A percentile compares a stretch with the other conserved stretches of the same genome.
Evolutionary conservation across 2,113 vertebrate genomes (phyloP).

Genomic region (Promerops cafer): DNA sequence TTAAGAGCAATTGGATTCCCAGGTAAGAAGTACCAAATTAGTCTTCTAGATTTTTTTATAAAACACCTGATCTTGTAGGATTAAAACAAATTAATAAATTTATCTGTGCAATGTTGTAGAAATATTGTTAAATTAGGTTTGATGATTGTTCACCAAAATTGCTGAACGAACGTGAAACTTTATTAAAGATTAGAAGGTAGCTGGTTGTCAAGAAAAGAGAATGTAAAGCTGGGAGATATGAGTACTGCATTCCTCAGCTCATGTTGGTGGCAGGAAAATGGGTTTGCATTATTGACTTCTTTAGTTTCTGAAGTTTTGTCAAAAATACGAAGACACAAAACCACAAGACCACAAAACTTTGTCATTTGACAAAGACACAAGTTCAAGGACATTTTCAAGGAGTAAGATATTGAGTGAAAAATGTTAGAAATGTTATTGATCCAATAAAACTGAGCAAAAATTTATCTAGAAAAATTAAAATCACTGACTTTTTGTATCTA

Average conservation of each 20-base stretch:
- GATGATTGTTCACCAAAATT: background rate
- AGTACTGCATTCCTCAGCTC: background rate
- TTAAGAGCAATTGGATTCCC: background rate
- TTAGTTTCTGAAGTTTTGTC: too few species aligned
- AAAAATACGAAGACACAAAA: too few species aligned
- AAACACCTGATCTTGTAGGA: background rate
- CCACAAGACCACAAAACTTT: too few species aligned
- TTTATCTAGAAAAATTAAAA: background rate
- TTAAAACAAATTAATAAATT: background rate
- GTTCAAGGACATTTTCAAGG: background rate
- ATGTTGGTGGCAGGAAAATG: background rate
- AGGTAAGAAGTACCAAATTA: background rate
- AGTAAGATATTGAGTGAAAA: background rate
- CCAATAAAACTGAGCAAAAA: background rate
- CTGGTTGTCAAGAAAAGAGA: background rate
- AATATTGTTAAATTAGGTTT: background rate
- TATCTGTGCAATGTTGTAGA: background rate
- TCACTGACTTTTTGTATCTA: background rate
- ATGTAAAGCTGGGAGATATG: background rate
- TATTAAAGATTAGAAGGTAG: background rate
- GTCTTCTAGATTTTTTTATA: background rate
- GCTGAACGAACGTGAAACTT: accelerated
- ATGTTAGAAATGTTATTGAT: background rate
- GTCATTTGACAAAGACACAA: background rate
- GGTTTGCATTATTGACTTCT: background rate